These are phyloP conservation scores for Ictalurus punctatus DNA, from an alignment of 2,113 vertebrate genomes.

Conservation along the genomic window DNA sequence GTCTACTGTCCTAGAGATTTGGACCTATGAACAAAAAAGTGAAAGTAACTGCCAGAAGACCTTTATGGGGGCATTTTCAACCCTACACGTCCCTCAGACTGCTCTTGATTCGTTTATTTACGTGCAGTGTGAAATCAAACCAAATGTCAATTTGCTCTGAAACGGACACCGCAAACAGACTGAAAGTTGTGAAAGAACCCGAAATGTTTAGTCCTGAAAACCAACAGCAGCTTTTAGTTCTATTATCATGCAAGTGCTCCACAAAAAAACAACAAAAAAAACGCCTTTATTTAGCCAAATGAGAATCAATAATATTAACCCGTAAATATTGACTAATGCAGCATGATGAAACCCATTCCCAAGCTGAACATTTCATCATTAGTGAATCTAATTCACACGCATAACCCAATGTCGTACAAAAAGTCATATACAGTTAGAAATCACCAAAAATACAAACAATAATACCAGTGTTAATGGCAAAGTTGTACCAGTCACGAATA, in stretches of 20 bases:
- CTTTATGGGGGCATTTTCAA: neutral
- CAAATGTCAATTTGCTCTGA: neutral
- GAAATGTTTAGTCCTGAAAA: neutral
- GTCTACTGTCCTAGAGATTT: neutral
- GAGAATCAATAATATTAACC: neutral
- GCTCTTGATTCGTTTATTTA: neutral
- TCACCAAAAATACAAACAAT: neutral
- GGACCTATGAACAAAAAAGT: neutral
- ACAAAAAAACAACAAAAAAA: neutral
- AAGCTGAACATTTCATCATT: neutral
- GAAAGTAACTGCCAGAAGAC: neutral
- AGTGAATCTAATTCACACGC: constrained; percentile 3
- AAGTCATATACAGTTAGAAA: neutral
- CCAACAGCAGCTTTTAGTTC: neutral
- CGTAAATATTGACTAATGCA: constrained; percentile 6
- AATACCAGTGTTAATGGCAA: neutral
- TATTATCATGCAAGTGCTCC: neutral
- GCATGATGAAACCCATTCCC: neutral
- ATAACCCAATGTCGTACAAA: constrained; percentile 1
- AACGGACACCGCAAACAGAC: neutral
- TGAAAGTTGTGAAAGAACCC: neutral
- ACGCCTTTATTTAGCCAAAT: neutral
- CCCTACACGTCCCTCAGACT: neutral
- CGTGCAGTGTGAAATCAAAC: neutral
- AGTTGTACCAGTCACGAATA: neutral